Percentiles rank a stretch among this genome's conserved stretches.
Evolutionary conservation across 2,797 vertebrate genomes (phyloP).

Genomic region (Lates japonicus): DNA sequence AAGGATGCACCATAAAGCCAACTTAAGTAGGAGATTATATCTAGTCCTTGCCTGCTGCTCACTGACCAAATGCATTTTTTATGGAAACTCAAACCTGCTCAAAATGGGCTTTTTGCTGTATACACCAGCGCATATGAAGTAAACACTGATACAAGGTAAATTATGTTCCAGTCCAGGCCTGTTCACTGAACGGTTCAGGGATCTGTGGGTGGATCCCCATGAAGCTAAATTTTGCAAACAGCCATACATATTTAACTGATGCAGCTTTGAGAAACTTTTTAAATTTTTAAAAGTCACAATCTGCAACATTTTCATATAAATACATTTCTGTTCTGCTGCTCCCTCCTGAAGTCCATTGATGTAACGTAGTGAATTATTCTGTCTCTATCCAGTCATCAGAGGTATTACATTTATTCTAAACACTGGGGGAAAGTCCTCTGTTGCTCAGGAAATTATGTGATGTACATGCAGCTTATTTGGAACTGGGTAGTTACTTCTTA

Average conservation of each 20-base stretch:
- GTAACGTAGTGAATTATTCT: constrained; percentile 53
- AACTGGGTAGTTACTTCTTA: neutral
- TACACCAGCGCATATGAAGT: constrained; percentile 35
- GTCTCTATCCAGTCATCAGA: constrained; percentile 27
- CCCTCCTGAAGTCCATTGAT: constrained; percentile 18
- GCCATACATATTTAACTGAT: constrained; percentile 62
- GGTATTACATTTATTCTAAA: constrained; percentile 31
- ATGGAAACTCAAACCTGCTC: constrained; percentile 33
- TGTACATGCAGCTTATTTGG: constrained; percentile 6
- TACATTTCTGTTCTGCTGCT: constrained; percentile 22
- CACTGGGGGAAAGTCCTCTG: neutral
- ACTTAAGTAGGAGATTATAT: constrained; percentile 60
- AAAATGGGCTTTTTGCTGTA: constrained; percentile 15
- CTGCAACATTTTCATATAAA: constrained; percentile 48
- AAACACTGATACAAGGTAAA: constrained; percentile 36
- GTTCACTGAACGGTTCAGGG: constrained; percentile 1
- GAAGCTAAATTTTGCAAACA: constrained; percentile 53
- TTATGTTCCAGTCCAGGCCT: constrained; percentile 28
- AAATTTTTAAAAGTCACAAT: constrained; percentile 52
- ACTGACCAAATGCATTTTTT: constrained; percentile 55
- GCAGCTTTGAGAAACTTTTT: constrained; percentile 46
- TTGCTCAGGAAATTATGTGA: constrained; percentile 19
- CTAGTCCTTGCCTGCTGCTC: constrained; percentile 47
- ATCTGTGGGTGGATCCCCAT: constrained; percentile 17
- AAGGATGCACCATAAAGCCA: constrained; percentile 65